Evolutionary conservation across 92 coral and sea anemone genomes (phyloP), one percentile per base, ranked within the genome.

Genomic region (Meandrina meandrites): DNA sequence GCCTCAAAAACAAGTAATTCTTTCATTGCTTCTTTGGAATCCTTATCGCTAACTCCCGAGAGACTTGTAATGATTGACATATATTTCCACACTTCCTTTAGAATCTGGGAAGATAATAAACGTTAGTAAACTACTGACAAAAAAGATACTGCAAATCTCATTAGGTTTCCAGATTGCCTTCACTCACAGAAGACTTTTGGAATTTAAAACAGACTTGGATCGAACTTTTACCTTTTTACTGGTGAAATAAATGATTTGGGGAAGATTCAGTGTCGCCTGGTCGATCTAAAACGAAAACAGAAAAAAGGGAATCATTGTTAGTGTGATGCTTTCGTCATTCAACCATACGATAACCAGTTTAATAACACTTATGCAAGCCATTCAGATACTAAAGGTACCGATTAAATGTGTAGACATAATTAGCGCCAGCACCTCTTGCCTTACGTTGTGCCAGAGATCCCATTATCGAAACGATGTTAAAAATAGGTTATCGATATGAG

Each of bases 211-310:
- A 7, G 9, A 27, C 16, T 66, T 66, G 1, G 0, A 11, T 11
- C 12, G 4, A 66, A 66, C 17, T 66, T 66, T 70, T 85, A 97
- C 99, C 92, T 90, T 87, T 81, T 86, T 88, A 19, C 98, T 95
- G 72, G 96, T 94, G 88, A 97, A 97, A 84, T 97, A 97, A 18
- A 95, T 83, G 54, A 95, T 97, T 85, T 97, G 99, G 5, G 99
- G 99, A 70, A 97, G 87, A 34, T 97, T 95, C 24, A 97, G 88
- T 19, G 95, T 85, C 17, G 99, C 99, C 81, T 97, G 97, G 70
- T 97, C 99, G 8, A 97, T 92, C 99, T 97, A 84, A 57, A 90
- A 84, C 36, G 24, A 56, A 72, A 71, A 31, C 27, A n/a, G 53
- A 30, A 35, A 22, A 47, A 24, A 45, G n/a, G n/a, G 28, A 27